Evolutionary conservation across 2,888 invertebrate species (phyloP).

Genomic region (Ectemnius continuus): DNA sequence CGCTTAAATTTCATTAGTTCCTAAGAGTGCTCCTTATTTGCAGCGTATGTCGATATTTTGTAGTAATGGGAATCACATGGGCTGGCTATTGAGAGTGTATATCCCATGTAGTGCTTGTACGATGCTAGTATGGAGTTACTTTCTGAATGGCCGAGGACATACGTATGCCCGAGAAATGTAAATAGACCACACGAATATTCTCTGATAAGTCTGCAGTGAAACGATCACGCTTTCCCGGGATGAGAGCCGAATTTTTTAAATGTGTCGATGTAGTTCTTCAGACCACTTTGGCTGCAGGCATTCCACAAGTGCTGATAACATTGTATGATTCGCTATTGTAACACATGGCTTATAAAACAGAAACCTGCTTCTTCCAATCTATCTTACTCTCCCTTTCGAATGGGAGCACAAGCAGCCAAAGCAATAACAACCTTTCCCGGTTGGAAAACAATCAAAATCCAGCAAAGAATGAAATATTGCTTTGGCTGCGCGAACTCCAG

Average conservation of each 20-base stretch:
- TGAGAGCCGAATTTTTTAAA: conserved; percentile 36
- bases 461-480: conserved; percentile 3
- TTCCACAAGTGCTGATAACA: conserved; percentile 66
- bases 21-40: conserved; percentile 40
- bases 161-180: conserved; percentile 23
- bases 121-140: too few relatives aligned
- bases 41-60: too few relatives aligned
- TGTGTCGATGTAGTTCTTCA: conserved; percentile 40
- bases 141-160: neutral
- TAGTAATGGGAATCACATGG: too few relatives aligned
- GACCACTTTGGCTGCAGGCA: conserved; percentile 62
- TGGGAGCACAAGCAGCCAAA: too few relatives aligned
- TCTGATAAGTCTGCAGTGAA: conserved; percentile 24
- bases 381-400: conserved; percentile 30
- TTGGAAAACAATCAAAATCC: too few relatives aligned
- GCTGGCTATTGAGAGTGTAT: too few relatives aligned
- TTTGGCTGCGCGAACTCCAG: conserved; percentile 26
- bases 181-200: conserved; percentile 36
- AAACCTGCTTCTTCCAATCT: conserved; percentile 64
- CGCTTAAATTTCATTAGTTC: conserved; percentile 57
- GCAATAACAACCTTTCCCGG: too few relatives aligned
- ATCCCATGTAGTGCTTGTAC: too few relatives aligned
- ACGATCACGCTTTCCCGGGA: conserved; percentile 23
- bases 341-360: conserved; percentile 50
- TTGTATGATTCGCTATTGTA: conserved; percentile 57